phyloP scores from a whole-genome alignment of 2,888 invertebrate species.

The Clanis bilineata region DNA sequence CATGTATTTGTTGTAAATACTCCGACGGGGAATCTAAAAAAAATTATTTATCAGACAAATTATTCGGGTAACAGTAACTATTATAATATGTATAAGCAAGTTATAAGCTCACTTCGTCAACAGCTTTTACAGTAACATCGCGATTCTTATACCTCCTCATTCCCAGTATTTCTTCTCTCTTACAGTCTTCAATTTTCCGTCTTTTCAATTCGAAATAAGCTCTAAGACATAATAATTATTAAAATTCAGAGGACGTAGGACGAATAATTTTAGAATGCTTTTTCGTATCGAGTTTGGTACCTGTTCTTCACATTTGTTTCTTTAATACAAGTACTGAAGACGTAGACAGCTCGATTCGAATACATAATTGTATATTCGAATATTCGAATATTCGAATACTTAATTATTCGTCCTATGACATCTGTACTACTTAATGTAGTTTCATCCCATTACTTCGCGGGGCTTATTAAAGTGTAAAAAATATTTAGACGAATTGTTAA shows the following conservation, averaged over 20 bases:
- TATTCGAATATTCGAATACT: no score
- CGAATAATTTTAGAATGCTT: no score
- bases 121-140: conserved; percentile 25
- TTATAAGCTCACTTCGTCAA: conserved; percentile 39
- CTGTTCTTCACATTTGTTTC: no score
- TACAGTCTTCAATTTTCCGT: conserved; percentile 40
- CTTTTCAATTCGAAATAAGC: conserved; percentile 57
- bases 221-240: conserved; percentile 30
- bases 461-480: neutral
- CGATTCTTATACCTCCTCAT: conserved; percentile 37
- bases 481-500: no score
- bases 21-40: conserved; percentile 19
- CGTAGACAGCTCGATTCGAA: no score
- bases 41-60: no score
- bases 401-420: no score
- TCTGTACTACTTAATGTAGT: neutral
- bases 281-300: no score
- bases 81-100: neutral
- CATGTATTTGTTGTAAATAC: conserved; percentile 34
- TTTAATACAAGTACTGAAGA: no score
- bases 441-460: neutral
- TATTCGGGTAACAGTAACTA: no score
- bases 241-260: no score
- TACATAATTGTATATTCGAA: no score
- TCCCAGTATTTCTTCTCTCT: conserved; percentile 48